These are phyloP conservation scores for Cepaea nemoralis DNA, from an alignment of 1,140 invertebrate genomes.

Conservation along the genomic window DNA sequence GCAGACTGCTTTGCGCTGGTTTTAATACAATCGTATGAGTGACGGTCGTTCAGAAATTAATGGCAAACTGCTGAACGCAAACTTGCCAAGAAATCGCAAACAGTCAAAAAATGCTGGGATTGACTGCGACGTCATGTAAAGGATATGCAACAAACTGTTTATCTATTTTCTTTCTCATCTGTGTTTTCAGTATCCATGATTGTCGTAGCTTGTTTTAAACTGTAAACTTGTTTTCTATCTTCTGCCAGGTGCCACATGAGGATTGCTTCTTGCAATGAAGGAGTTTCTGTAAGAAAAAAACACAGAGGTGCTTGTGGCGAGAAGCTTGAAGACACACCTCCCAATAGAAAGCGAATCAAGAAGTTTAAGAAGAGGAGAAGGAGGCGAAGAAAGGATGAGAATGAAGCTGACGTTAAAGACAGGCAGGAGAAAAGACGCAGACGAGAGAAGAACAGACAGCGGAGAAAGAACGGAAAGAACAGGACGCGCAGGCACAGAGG, in stretches of 20 bases:
- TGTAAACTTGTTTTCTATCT: constrained; percentile 41
- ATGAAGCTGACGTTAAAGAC: constrained; percentile 26
- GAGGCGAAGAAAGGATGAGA: constrained; percentile 29
- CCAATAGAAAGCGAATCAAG: not conserved
- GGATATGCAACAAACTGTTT: too few species aligned
- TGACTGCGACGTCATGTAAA: too few species aligned
- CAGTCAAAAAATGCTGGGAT: too few species aligned
- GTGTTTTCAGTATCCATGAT: constrained; percentile 29
- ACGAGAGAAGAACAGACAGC: constrained; percentile 35
- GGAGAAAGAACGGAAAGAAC: constrained; percentile 32
- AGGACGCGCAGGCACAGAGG: not conserved
- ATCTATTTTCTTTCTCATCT: not conserved
- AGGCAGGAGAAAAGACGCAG: constrained; percentile 41
- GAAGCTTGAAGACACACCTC: not conserved
- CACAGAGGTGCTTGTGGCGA: constrained; percentile 49
- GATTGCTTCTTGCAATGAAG: constrained; percentile 52
- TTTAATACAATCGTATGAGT: too few species aligned
- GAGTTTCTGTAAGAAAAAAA: constrained; percentile 49
- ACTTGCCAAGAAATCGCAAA: too few species aligned
- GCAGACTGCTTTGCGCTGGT: too few species aligned
- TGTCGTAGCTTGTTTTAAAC: too few species aligned
- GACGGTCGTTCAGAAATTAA: too few species aligned
- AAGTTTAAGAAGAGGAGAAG: constrained; percentile 23
- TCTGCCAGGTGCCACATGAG: constrained; percentile 57
- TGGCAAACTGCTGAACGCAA: too few species aligned